Conservation (phyloP, 2,888 invertebrate genomes). For the Aphodius granarius region DNA sequence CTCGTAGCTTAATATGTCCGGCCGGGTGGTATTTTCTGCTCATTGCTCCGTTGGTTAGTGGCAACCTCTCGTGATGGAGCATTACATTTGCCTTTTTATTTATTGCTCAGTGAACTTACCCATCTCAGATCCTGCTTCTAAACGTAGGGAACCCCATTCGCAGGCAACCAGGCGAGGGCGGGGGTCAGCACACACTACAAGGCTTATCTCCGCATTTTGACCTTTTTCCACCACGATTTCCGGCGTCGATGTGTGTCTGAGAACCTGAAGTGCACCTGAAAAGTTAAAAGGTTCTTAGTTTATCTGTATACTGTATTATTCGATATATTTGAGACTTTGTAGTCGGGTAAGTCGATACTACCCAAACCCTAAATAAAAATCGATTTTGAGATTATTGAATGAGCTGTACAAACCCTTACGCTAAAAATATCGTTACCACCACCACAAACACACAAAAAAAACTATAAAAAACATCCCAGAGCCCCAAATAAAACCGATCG, state of each 20-base stretch:
- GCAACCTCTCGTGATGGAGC: not conserved
- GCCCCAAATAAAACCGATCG: not conserved
- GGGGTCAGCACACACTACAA: conserved; percentile 86
- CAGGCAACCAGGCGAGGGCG: conserved; percentile 79
- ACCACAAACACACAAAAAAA: no score
- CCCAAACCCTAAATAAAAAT: no score
- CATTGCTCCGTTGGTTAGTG: no score
- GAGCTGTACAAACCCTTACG: no score
- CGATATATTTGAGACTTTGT: no score
- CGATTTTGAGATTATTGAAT: no score
- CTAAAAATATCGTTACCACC: no score
- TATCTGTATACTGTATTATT: no score
- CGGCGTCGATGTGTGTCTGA: conserved; percentile 58
- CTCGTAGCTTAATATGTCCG: no score
- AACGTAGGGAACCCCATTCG: conserved; percentile 85
- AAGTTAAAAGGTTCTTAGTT: no score
- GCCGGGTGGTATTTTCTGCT: no score
- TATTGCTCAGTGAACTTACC: conserved; percentile 60
- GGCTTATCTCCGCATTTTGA: conserved; percentile 73
- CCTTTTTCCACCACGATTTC: conserved; percentile 69
- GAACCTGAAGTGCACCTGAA: conserved; percentile 68
- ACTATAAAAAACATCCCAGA: not conserved
- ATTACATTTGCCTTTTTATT: conserved; percentile 15
- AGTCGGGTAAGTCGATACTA: no score
- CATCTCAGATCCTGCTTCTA: conserved; percentile 72